A percentile compares a stretch with the other conserved stretches of the same genome.
phyloP scores from a whole-genome alignment of 2,113 vertebrate genomes.

The human region GRCh38 chr1:117696001-117696500 shows the following conservation, averaged over 20 bases:
- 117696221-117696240: not conserved
- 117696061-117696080: not conserved
- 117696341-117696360: not conserved
- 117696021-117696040: not conserved
- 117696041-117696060: not conserved
- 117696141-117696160: not conserved
- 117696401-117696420: not conserved
- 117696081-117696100: not conserved
- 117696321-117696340: not conserved
- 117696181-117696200: not conserved
- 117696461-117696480: not conserved
- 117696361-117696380: not conserved
- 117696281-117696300: slow-evolving; percentile 53
- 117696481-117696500: not conserved
- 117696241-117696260: not conserved
- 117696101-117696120: not conserved
- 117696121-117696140: not conserved
- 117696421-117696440: not conserved
- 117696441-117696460: rapidly evolving
- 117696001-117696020: not conserved
- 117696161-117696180: not conserved
- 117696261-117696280: not conserved
- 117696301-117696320: not conserved
- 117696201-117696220: not conserved
- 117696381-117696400: not conserved